Base-by-base conservation (phyloP, 2,113 vertebrate genomes). In the Nycticorax nycticorax region DNA sequence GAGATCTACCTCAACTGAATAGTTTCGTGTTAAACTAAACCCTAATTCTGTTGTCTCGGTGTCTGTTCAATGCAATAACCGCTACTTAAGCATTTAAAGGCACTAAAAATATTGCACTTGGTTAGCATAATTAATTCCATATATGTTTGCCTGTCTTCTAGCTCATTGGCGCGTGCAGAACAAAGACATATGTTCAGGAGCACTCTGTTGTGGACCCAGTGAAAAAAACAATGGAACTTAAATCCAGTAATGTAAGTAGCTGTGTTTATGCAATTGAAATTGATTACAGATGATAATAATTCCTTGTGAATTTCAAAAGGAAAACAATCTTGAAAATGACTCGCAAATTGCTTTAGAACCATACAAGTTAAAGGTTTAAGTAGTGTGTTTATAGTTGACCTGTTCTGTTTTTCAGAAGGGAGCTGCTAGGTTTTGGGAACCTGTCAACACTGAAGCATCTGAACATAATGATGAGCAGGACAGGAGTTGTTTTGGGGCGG, bases 171-270 rank as follows among this genome's bases (percentile, higher is more conserved):
- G 98, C 98, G 1, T 89, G 98, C 45, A 98, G 99, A 85, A 99
- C 99, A 21, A 99, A 98, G 95, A 99, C 99, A 0, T 99, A 99
- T 3, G 96, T 99, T 82, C 98, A 99, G 71, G 99, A 99, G 74
- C 99, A 99, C 90, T 99, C 99, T 2, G 95, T 99, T 30, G 99
- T 99, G 69, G 99, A 99, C 91, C 99, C 99, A 3, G 96, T 96
- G 87, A 90, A 98, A 83, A 99, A 98, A 73, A 98, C 97, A 11
- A 99, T 99, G 94, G 99, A 99, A 86, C 98, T 99, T 19, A 98
- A 99, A 73, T 99, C 99, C 6, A 96, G 98, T 63, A 99, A 99
- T 92, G 99, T 99, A 95, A 99, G 99, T 99, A 45, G 10, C 8
- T 78, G 17, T 63, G 73, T 82, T 39, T 63, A 26, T 81, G 60